Base-by-base conservation (phyloP, 2,797 vertebrate genomes). In the Argentina silus region DNA sequence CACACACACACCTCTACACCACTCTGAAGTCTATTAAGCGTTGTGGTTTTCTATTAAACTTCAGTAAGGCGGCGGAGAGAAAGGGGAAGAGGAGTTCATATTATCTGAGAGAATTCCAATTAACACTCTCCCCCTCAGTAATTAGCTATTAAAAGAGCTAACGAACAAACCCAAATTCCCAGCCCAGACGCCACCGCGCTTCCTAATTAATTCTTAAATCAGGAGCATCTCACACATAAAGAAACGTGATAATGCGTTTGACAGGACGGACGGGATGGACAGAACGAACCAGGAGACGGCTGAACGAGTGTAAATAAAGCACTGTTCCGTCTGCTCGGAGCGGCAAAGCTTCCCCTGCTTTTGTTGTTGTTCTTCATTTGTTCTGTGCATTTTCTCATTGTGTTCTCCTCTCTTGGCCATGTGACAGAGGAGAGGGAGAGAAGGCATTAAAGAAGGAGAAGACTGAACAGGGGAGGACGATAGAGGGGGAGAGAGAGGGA, bases 91-190 rank as follows among this genome's bases (percentile, higher is more conserved):
- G 83, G 84, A 91, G 87, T 91, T 93, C 88, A 91, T 74, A 86
- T 89, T 89, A 88, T 90, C 89, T 88, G 84, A 91, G 89, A 89
- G 79, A 89, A 92, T 96, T 94, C 95, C 95, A 96, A 96, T 97
- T 96, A 96, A 96, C 95, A 95, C 95, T 95, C 94, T 94, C 83
- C 79, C 8, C 86, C 94, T 92, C 93, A 92, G 92, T 95, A 97
- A 97, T 97, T 96, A 97, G 94, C 90, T 88, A 87, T 91, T 89
- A 88, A 93, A 93, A 93, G 90, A 92, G 89, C 84, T 76, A 84
- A 86, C 64, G 89, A 90, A 90, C 86, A 91, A 91, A 92, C 82
- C 83, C 79, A 84, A 88, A 90, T 88, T 87, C 90, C 89, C 89
- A 90, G 84, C 84, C 78, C 85, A 83, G 85, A 88, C 36, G 81